These are phyloP conservation scores for Octodon degus DNA, from an alignment of 2,113 vertebrate species.

Conservation along the genomic window DNA sequence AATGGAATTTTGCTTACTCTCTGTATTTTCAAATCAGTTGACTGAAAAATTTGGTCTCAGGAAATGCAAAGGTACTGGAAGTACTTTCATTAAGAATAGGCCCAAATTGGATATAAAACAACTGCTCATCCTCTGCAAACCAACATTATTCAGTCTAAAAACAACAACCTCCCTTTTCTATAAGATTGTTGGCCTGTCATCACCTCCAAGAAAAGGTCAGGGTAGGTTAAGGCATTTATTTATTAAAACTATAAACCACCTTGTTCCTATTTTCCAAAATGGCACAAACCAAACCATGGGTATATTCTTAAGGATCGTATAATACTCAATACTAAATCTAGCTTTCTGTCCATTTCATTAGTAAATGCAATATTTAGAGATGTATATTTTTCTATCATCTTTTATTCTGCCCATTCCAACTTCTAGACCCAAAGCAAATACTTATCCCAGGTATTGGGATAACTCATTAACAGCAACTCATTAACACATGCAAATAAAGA, in stretches of 20 bases:
- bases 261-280: constrained; percentile 34
- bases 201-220: not conserved
- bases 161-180: not conserved
- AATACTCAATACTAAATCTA: not conserved
- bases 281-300: not conserved
- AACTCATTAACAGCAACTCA: not conserved
- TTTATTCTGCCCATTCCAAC: not conserved
- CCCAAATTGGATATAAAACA: not conserved
- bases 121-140: not conserved
- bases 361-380: not conserved
- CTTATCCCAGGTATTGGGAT: not conserved
- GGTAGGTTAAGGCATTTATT: not conserved
- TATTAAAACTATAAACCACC: not conserved
- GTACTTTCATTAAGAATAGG: not conserved
- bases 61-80: not conserved
- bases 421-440: not conserved
- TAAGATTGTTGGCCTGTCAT: not conserved
- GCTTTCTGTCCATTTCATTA: not conserved
- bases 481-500: not conserved
- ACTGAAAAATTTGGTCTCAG: constrained; percentile 29
- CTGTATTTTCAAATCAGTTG: not conserved
- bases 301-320: not conserved
- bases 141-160: not conserved
- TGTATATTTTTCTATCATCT: not conserved
- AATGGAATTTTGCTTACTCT: constrained; percentile 5